Base-by-base conservation (phyloP, 1,140 invertebrate genomes). In the Galleria mellonella region DNA sequence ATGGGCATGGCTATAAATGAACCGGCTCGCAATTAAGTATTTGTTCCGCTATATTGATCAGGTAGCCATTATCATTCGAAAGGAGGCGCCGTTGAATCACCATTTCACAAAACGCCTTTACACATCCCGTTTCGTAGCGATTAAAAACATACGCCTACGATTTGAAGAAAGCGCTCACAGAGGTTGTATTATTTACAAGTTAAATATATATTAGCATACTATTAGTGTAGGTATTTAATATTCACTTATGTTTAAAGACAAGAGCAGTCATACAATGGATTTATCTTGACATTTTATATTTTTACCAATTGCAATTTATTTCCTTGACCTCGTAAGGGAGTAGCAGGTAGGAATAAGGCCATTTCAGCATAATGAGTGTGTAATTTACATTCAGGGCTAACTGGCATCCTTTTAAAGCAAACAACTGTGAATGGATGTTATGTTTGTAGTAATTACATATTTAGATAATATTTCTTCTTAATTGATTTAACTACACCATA, bases 1-100 rank as follows among this genome's bases (percentile, higher is more conserved):
- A 63, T 60, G 60, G 53, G 62, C 51, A 64, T 68, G 46, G 52
- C 62, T 75, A 72, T 74, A 63, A 72, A 67, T 72, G 67, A 68
- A 65, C 63, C 59, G 61, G 69, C 54, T 55, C 40, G 49, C 44
- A 49, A 71, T 64, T 74, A 62, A 58, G 55, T 52, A 71, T 68
- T 62, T 54, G 61, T 69, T 73, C 55, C 53, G 61, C 47, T 54
- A 48, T 64, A 66, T 60, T 47, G 46, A 37, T 42, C 40, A 58
- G 40, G 51, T 62, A 47, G 59, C 55, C 57, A 61, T 70, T 62
- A 57, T 40, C 36, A 58, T 56, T 59, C 11, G 44, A 56, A 59
- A 53, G 49, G 55, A 41, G 14, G 29, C 47, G 36, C 47, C 48
- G 69, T 72, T 75, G 72, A 72, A 71, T 78, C 72, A 73, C 63